Percentiles rank a stretch among this genome's conserved stretches.
These are phyloP conservation scores for Eucidaris tribuloides DNA, from an alignment of 35 echinoderm and acorn worm species.

Conservation along the genomic window DNA sequence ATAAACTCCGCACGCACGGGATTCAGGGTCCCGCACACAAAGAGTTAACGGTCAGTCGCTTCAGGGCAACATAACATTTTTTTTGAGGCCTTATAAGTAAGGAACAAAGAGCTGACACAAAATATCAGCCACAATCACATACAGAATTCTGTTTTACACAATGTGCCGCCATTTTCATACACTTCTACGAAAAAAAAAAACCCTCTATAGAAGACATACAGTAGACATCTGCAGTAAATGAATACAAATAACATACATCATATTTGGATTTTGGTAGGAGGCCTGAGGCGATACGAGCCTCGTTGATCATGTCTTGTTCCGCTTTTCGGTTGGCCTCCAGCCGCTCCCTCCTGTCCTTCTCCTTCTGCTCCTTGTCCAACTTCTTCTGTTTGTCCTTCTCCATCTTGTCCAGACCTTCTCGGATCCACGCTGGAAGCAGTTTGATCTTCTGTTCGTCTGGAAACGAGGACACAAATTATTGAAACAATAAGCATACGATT, in stretches of 20 bases:
- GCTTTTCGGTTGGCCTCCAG: slow-evolving; percentile 66
- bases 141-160: too few species aligned
- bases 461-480: neutral
- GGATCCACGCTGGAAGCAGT: slow-evolving; percentile 87
- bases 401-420: slow-evolving; percentile 96
- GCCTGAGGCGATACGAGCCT: slow-evolving; percentile 48
- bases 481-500: neutral
- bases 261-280: slow-evolving; percentile 89
- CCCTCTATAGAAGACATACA: too few species aligned
- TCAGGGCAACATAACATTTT: too few species aligned
- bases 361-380: slow-evolving; percentile 64
- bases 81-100: too few species aligned
- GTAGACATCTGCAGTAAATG: too few species aligned
- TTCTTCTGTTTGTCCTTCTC: slow-evolving; percentile 90
- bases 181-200: too few species aligned
- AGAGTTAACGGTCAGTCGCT: too few species aligned
- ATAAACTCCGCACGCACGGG: too few species aligned
- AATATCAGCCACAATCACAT: too few species aligned
- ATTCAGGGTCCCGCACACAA: too few species aligned
- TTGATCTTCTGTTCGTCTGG: slow-evolving; percentile 89
- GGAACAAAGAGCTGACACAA: too few species aligned
- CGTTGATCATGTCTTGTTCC: slow-evolving; percentile 72
- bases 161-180: too few species aligned
- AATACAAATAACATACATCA: slow-evolving; percentile 65
- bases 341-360: slow-evolving; percentile 69